Evolutionary conservation across 2,888 invertebrate genomes (phyloP).

Genomic region (Brachyopa scutellaris): DNA sequence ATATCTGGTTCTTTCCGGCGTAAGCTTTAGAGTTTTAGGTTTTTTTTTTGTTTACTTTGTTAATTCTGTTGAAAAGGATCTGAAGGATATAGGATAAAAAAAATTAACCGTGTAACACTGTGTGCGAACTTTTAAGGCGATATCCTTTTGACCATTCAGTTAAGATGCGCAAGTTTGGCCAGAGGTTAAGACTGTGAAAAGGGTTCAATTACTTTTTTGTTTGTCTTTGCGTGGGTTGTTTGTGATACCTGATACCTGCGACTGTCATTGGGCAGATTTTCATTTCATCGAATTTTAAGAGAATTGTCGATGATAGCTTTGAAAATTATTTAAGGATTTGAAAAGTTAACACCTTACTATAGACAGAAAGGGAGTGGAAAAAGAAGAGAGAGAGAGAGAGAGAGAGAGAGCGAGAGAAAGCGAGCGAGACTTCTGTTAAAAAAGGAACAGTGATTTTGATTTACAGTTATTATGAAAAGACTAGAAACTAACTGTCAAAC

Average conservation of each 20-base stretch:
- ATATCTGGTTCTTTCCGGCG: neutral
- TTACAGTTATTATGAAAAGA: too few species aligned
- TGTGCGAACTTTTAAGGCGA: constrained; percentile 27
- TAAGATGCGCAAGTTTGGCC: constrained; percentile 24
- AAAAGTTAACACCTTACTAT: too few species aligned
- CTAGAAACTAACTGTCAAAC: too few species aligned
- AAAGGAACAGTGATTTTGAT: too few species aligned
- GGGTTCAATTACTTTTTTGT: neutral
- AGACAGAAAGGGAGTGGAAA: too few species aligned
- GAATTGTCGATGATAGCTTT: too few species aligned
- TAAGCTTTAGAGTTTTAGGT: constrained; percentile 5
- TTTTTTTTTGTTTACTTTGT: constrained; percentile 2
- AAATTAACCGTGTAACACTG: neutral
- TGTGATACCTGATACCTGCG: too few species aligned
- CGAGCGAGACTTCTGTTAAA: too few species aligned
- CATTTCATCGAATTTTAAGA: neutral
- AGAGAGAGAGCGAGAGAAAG: too few species aligned
- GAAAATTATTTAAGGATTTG: too few species aligned
- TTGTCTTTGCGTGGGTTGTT: too few species aligned
- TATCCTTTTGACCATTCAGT: constrained; percentile 4
- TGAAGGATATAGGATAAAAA: neutral
- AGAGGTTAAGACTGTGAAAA: neutral
- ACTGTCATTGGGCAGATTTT: neutral
- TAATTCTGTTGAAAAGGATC: constrained; percentile 27
- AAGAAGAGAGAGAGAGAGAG: too few species aligned